Conservation (phyloP, 1,140 invertebrate species). For the Nilaparvata lugens region DNA sequence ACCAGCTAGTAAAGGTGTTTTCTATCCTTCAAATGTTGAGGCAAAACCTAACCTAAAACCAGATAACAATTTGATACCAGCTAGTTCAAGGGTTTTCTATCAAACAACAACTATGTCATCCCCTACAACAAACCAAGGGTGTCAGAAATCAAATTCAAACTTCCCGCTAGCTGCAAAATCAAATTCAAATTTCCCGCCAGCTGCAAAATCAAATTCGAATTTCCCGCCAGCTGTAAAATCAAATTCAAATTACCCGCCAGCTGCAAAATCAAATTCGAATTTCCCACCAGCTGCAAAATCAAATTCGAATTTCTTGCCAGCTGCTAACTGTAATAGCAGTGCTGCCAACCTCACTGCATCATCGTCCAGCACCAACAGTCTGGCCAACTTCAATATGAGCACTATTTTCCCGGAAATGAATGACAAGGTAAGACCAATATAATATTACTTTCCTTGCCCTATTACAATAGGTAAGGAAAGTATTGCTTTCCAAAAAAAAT, state of each 20-base stretch:
- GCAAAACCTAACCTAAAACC: too few relatives aligned
- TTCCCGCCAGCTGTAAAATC: background rate
- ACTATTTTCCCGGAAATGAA: conserved; percentile 61
- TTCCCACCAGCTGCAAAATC: background rate
- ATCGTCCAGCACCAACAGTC: conserved; percentile 35
- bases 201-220: background rate
- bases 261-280: background rate
- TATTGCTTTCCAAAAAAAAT: too few relatives aligned
- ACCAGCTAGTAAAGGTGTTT: too few relatives aligned
- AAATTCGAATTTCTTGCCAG: background rate
- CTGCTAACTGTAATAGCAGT: background rate
- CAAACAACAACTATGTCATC: too few relatives aligned
- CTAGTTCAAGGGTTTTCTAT: too few relatives aligned
- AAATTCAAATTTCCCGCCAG: background rate
- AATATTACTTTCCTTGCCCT: background rate
- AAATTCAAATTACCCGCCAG: background rate
- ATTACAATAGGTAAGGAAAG: too few relatives aligned
- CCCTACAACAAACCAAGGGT: background rate
- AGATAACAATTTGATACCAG: too few relatives aligned
- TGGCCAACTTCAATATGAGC: conserved; percentile 57
- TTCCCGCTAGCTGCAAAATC: background rate
- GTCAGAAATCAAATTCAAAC: background rate
- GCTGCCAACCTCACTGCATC: background rate
- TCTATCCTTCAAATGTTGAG: too few relatives aligned
- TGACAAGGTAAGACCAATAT: conserved; percentile 42